Conservation (phyloP, 1,140 invertebrate species). For the Hylyphantes graminicola region DNA sequence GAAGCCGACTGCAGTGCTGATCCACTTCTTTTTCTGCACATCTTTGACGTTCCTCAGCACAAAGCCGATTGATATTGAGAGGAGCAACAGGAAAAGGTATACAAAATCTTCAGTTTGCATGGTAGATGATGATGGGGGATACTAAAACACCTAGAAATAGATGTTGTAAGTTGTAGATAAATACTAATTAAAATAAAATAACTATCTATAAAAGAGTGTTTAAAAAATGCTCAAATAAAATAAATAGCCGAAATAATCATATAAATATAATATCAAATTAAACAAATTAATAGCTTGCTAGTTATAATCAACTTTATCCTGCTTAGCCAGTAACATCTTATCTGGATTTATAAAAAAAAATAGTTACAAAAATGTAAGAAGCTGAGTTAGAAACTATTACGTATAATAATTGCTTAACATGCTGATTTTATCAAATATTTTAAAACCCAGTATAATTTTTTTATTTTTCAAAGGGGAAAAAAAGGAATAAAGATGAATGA, state of each 20-base stretch:
- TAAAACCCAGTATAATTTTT: neutral
- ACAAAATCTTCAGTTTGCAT: slow-evolving; percentile 33
- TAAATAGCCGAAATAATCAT: too few relatives aligned
- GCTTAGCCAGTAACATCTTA: too few relatives aligned
- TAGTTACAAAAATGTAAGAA: too few relatives aligned
- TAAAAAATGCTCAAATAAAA: too few relatives aligned
- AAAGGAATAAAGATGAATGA: too few relatives aligned
- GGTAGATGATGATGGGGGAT: neutral
- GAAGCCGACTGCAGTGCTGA: slow-evolving; percentile 38
- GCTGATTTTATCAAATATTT: too few relatives aligned
- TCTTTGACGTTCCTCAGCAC: slow-evolving; percentile 15
- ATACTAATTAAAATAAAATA: too few relatives aligned
- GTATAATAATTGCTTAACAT: too few relatives aligned
- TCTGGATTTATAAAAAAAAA: too few relatives aligned
- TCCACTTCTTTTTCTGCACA: neutral
- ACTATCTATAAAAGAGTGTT: too few relatives aligned
- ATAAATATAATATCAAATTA: neutral
- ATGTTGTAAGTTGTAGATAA: neutral
- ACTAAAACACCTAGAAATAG: neutral
- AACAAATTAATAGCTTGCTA: neutral
- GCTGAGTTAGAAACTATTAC: neutral
- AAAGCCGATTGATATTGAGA: slow-evolving; percentile 25
- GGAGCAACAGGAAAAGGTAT: slow-evolving; percentile 4
- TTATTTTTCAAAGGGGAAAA: too few relatives aligned
- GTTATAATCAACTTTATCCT: too few relatives aligned